Percentiles rank a stretch among this genome's conserved stretches.
phyloP scores from a whole-genome alignment of 2,113 vertebrate genomes.

The Clarias magur region DNA sequence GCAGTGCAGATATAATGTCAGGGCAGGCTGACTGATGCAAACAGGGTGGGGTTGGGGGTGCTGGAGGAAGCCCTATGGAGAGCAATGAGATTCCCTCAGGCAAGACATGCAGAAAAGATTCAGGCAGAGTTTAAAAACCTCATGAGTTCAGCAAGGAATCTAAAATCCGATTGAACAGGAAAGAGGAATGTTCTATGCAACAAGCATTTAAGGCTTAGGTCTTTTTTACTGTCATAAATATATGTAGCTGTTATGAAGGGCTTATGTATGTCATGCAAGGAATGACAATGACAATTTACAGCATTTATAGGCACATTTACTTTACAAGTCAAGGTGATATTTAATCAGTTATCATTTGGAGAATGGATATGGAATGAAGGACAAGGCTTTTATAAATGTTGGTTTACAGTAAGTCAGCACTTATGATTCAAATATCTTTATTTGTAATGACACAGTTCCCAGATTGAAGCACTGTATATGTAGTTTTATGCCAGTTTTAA shows the following conservation, averaged over 20 bases:
- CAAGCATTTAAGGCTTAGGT: neutral
- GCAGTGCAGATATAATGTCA: conserved; percentile 30
- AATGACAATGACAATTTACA: neutral
- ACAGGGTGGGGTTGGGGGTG: neutral
- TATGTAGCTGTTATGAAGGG: neutral
- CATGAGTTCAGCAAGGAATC: conserved; percentile 30
- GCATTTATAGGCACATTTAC: neutral
- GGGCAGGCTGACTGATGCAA: conserved; percentile 34
- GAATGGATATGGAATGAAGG: neutral
- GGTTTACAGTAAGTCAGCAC: too few relatives aligned
- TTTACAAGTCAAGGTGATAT: neutral
- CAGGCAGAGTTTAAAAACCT: conserved; percentile 24
- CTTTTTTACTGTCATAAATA: neutral
- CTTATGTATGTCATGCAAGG: neutral
- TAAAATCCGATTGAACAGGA: conserved; percentile 12
- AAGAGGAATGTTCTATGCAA: neutral
- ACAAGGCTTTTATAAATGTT: too few relatives aligned
- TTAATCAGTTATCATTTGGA: neutral
- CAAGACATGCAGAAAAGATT: conserved; percentile 29
- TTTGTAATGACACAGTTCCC: too few relatives aligned
- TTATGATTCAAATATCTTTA: neutral
- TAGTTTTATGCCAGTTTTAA: neutral
- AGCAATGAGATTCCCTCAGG: conserved; percentile 24
- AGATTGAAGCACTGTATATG: neutral
- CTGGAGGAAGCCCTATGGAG: conserved; percentile 14